phyloP scores from a whole-genome alignment of 2,888 invertebrate genomes.

The Limnephilus marmoratus region DNA sequence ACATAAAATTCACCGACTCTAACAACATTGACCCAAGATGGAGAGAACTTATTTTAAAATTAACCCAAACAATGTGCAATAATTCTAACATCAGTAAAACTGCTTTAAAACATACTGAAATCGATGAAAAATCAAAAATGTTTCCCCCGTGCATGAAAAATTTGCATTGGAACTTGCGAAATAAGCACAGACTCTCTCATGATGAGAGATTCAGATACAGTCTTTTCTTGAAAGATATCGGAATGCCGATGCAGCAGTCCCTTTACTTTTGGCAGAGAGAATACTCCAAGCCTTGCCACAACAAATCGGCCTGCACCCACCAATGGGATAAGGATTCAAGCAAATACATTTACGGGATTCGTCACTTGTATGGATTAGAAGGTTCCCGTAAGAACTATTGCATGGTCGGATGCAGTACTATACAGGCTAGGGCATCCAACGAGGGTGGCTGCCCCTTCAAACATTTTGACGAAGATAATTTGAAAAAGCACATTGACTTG shows the following conservation, averaged over 20 bases:
- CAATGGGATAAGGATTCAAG: slow-evolving; percentile 81
- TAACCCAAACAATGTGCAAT: slow-evolving; percentile 68
- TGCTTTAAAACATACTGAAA: slow-evolving; percentile 70
- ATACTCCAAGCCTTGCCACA: slow-evolving; percentile 77
- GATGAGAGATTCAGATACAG: slow-evolving; percentile 81
- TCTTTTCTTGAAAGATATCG: slow-evolving; percentile 84
- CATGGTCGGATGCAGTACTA: slow-evolving; percentile 78
- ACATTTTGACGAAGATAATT: slow-evolving; percentile 75
- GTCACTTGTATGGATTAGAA: slow-evolving; percentile 85
- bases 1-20: slow-evolving; percentile 68
- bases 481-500: slow-evolving; percentile 71
- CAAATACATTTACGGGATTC: slow-evolving; percentile 82
- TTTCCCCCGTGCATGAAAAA: slow-evolving; percentile 84
- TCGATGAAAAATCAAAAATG: slow-evolving; percentile 71
- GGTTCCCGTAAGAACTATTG: slow-evolving; percentile 80
- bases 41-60: slow-evolving; percentile 70
- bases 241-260: slow-evolving; percentile 81
- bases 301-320: slow-evolving; percentile 78
- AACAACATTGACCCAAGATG: slow-evolving; percentile 71
- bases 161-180: slow-evolving; percentile 76
- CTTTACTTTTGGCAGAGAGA: slow-evolving; percentile 81
- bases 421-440: slow-evolving; percentile 78
- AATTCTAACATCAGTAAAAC: slow-evolving; percentile 66
- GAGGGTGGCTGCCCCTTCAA: slow-evolving; percentile 83
- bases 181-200: slow-evolving; percentile 81